Conservation (phyloP, 2,797 vertebrate genomes). For the Petrocephalus sullivani region DNA sequence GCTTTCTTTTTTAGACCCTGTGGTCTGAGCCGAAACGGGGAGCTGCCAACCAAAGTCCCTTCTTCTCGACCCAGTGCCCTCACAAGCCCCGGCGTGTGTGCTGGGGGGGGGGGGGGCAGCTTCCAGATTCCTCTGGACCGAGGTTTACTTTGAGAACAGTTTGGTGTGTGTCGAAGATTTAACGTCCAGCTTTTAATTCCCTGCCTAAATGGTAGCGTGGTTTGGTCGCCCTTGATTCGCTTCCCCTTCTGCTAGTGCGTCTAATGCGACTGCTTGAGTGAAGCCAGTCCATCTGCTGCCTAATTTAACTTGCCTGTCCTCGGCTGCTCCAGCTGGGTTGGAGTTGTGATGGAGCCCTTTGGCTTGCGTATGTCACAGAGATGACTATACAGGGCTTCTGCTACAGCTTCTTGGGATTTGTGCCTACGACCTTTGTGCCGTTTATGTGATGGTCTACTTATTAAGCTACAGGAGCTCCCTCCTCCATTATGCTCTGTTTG, state of each 20-base stretch:
- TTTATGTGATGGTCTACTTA: background rate
- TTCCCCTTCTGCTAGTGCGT: slow-evolving; percentile 36
- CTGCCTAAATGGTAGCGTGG: background rate
- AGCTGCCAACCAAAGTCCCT: background rate
- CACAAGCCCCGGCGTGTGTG: background rate
- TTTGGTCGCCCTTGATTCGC: background rate
- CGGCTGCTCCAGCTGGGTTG: slow-evolving; percentile 12
- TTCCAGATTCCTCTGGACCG: background rate
- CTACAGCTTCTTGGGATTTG: background rate
- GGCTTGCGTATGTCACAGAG: background rate
- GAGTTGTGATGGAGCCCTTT: background rate
- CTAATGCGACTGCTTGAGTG: slow-evolving; percentile 35
- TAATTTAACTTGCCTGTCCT: slow-evolving; percentile 44
- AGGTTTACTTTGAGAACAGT: background rate
- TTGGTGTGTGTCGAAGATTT: background rate
- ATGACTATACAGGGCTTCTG: background rate
- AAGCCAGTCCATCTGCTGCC: slow-evolving; percentile 51
- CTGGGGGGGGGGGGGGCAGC: background rate
- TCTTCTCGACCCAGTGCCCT: background rate
- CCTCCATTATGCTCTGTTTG: background rate
- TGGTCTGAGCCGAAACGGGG: background rate
- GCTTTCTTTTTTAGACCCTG: background rate
- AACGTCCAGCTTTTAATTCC: background rate
- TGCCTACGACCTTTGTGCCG: background rate
- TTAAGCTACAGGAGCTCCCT: background rate